Evolutionary conservation across 2,113 vertebrate genomes (phyloP).

Genomic region (Blennius ocellaris): DNA sequence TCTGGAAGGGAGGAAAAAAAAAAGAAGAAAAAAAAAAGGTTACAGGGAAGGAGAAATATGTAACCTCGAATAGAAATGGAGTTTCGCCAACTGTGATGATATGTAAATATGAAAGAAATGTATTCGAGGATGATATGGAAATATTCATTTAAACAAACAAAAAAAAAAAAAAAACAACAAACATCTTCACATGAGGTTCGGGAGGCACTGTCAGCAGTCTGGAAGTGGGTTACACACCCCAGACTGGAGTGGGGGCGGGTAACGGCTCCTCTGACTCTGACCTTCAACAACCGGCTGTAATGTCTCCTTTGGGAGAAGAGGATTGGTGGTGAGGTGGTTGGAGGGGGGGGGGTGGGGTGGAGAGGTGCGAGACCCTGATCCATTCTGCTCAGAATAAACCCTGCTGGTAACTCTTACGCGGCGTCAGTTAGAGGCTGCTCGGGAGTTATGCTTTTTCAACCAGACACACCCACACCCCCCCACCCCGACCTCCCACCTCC

Average conservation of each 20-base stretch:
- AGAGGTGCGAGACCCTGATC: constrained; percentile 34
- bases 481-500: no score
- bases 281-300: constrained; percentile 70
- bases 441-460: constrained; percentile 40
- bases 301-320: constrained; percentile 61
- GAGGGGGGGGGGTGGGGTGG: constrained; percentile 15
- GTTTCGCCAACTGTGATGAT: background rate
- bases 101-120: background rate
- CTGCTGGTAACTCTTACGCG: constrained; percentile 16
- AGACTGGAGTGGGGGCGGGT: constrained; percentile 61
- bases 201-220: constrained; percentile 51
- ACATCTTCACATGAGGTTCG: background rate
- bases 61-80: background rate
- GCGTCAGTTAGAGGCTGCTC: constrained; percentile 29
- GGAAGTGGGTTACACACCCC: constrained; percentile 61
- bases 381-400: constrained; percentile 14
- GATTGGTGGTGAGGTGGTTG: constrained; percentile 30
- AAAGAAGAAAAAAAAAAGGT: background rate
- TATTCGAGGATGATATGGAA: constrained; percentile 2
- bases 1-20: constrained; percentile 12
- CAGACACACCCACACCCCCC: background rate
- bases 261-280: constrained; percentile 59
- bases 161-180: background rate
- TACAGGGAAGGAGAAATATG: background rate
- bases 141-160: background rate